Evolutionary conservation across 2,113 vertebrate species (phyloP), one percentile per base, ranked within the genome.

Genomic region (Pelecanus crispus): DNA sequence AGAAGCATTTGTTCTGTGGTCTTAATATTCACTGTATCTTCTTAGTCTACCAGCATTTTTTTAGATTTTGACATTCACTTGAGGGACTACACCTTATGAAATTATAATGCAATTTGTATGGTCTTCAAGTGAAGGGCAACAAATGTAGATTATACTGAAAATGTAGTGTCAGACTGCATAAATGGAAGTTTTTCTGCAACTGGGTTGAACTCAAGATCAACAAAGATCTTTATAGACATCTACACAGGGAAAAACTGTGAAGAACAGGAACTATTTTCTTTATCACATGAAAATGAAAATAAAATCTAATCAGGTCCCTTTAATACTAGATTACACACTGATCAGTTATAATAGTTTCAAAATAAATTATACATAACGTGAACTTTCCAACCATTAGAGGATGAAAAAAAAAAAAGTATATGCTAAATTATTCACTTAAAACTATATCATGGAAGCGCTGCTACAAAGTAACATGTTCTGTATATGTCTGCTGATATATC

Each of bases 301-400:
- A 42, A 45, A 63, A 85, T 26, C 6, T 36, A 72, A 61, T 32
- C 5, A 21, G 5, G 2, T 59, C 13, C 2, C 13, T 17, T 55
- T 58, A 79, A 26, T 36, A 42, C 6, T 38, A 63, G 22, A 42
- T 58, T 72, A 40, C 0, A 0, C 18, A 55, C 6, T 49, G 44
- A 75, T 11, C 5, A 20, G 53, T 66, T 74, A 36, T 52, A 75
- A 17, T 55, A 16, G 1, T 71, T 79, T 82, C 25, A 63, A 55
- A 92, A 86, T 12, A 44, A 88, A 56, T 52, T 16, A 40, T 11
- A 19, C 4, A 3, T 34, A 55, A 32, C 21, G 3, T 45, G 28
- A 61, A 73, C 3, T 55, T 86, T n/a, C 2, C 42, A 91, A 40
- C 7, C 7, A 24, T 49, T 68, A 62, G 84, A 59, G 26, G 59